Evolutionary conservation across 2,113 vertebrate genomes (phyloP), one percentile per base, ranked within the genome.

Genomic region (Psophia crepitans): DNA sequence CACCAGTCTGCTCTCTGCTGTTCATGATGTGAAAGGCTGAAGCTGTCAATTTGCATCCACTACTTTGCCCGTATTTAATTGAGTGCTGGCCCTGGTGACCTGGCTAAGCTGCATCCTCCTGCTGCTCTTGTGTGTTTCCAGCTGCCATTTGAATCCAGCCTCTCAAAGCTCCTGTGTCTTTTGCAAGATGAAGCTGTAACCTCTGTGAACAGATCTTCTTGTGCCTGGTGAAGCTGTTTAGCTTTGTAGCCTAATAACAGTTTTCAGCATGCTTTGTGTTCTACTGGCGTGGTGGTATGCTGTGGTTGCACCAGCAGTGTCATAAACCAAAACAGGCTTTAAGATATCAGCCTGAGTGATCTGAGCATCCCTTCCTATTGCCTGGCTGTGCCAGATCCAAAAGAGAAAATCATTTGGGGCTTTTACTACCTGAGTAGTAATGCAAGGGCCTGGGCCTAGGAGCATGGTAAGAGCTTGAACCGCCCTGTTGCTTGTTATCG

Each of bases 401-500:
- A 63, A 43, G 1, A 28, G 12, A 73, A 53, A 35, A 58, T 0
- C 14, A 11, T 21, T 9, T 49, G 4, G 14, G 16, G 21, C 33
- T 93, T 71, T 66, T 57, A 9, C n/a, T 63, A 9, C 7, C 19
- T 17, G 22, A 63, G 23, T 32, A 35, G 19, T 16, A 57, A 26
- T 6, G 7, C 0, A 1, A 71, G 15, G 21, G 43, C 16, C 56
- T 44, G n/a, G 18, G 24, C 12, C 6, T 24, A 48, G 11, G 30
- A 14, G 10, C 10, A 7, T 18, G 41, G 27, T 16, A 19, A n/a
- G 46, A 44, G 14, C 37, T 84, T 49, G 68, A 53, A 35, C 16
- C 44, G 12, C 41, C 10, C 56, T 27, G 3, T 13, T 65, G 6
- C 14, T 91, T 58, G 14, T 46, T 56, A 8, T 1, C 3, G 2